These are phyloP conservation scores for Pitangus sulphuratus DNA, from an alignment of 2,797 vertebrate genomes.

Conservation along the genomic window DNA sequence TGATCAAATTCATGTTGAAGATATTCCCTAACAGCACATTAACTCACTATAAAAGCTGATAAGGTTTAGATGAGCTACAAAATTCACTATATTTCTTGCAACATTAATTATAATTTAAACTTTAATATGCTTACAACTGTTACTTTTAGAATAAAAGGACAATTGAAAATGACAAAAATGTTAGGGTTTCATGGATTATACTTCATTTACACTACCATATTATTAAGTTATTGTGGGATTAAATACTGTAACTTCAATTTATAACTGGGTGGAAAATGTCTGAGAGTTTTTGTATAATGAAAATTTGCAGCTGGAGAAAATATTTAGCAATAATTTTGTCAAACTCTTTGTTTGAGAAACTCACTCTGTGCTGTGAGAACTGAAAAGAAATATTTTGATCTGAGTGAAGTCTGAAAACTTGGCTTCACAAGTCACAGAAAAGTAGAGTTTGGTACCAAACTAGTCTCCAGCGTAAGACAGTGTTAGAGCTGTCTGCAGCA, in stretches of 20 bases:
- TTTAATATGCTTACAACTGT: background rate
- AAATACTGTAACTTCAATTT: background rate
- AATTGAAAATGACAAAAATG: background rate
- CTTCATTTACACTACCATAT: background rate
- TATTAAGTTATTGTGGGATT: background rate
- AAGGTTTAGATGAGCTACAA: background rate
- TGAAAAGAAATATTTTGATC: background rate
- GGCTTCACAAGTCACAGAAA: background rate
- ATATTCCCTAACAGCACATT: background rate
- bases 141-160: background rate
- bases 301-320: background rate
- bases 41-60: slow-evolving; percentile 6
- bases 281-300: background rate
- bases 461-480: background rate
- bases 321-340: background rate
- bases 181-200: background rate
- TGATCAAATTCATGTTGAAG: background rate
- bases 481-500: background rate
- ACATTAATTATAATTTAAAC: slow-evolving; percentile 26
- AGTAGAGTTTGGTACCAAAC: background rate
- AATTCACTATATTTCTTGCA: slow-evolving; percentile 2
- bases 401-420: background rate
- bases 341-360: background rate
- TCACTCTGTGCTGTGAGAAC: background rate
- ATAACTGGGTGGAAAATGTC: background rate